These are phyloP conservation scores for Spongia lamella DNA, from an alignment of 37 sponge, comb jelly and placozoan genomes.

Conservation along the genomic window DNA sequence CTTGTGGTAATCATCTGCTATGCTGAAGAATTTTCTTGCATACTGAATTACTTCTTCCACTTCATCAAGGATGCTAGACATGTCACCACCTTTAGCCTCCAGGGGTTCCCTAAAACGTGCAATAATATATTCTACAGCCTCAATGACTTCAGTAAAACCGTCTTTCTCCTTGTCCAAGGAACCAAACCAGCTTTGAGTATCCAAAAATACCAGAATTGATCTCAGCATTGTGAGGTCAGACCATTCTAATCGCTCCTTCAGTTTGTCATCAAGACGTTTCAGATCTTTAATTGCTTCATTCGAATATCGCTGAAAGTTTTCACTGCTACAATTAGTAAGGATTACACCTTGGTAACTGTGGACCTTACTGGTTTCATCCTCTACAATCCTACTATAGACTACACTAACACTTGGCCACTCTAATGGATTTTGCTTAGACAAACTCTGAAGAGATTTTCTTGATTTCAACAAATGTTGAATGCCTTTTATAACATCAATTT, in stretches of 20 bases:
- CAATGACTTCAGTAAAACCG: constrained; percentile 11
- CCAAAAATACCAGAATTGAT: constrained; percentile 4
- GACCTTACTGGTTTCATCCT: background rate
- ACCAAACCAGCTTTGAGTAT: constrained; percentile 34
- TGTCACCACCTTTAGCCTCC: constrained; percentile 38
- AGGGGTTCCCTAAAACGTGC: constrained; percentile 16
- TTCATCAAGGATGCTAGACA: constrained; percentile 19
- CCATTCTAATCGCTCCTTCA: constrained; percentile 20
- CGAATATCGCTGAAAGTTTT: background rate
- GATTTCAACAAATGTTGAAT: constrained; percentile 15
- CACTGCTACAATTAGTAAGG: background rate
- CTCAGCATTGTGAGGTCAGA: constrained; percentile 15
- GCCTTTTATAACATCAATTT: constrained; percentile 33
- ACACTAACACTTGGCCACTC: too few relatives aligned
- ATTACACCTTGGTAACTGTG: constrained; percentile 26
- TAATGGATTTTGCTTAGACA: too few relatives aligned
- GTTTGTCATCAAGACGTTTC: constrained; percentile 1
- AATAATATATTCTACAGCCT: constrained; percentile 7
- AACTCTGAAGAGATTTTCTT: background rate
- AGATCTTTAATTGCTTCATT: constrained; percentile 34
- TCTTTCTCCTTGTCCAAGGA: too few relatives aligned
- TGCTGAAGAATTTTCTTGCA: constrained; percentile 24
- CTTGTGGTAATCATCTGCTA: constrained; percentile 14
- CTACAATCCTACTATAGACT: too few relatives aligned
- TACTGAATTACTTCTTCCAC: constrained; percentile 34